Evolutionary conservation across 2,888 invertebrate species (phyloP).

Genomic region (Pherbina coryleti): DNA sequence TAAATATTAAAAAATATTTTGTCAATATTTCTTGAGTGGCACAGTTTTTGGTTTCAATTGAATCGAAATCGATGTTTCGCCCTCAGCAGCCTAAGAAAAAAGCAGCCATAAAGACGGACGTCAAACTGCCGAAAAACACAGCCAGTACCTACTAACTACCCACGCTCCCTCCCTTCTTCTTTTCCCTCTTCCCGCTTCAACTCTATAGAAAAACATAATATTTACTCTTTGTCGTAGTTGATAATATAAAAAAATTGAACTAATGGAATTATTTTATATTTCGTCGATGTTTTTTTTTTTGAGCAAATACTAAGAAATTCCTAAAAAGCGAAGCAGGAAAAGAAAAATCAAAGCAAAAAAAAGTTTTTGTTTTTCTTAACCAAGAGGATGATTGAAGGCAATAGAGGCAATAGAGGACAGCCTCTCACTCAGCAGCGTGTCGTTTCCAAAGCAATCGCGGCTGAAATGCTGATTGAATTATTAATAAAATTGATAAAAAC

Average conservation of each 20-base stretch:
- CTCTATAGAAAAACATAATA: constrained; percentile 44
- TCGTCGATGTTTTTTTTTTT: constrained; percentile 9
- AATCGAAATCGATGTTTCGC: neutral
- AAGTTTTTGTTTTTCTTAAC: constrained; percentile 62
- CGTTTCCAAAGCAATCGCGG: constrained; percentile 4
- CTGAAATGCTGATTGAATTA: constrained; percentile 62
- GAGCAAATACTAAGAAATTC: neutral
- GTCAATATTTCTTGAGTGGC: constrained; percentile 4
- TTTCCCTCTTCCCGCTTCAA: neutral
- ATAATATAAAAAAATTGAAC: constrained; percentile 62
- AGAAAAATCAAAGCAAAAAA: constrained; percentile 45
- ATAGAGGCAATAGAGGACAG: neutral
- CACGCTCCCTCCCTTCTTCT: neutral
- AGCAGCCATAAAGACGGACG: neutral
- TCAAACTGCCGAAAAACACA: no score
- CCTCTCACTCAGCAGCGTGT: neutral
- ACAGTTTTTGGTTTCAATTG: constrained; percentile 15
- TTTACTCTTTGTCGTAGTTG: constrained; percentile 59
- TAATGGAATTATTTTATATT: constrained; percentile 61
- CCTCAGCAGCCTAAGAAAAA: neutral
- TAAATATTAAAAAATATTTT: neutral
- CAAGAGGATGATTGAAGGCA: constrained; percentile 14
- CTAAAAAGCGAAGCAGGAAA: neutral
- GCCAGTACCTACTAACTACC: neutral
- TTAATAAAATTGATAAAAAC: constrained; percentile 66